Base-by-base conservation (phyloP, 2,797 vertebrate genomes). In the Gymnocypris eckloni region DNA sequence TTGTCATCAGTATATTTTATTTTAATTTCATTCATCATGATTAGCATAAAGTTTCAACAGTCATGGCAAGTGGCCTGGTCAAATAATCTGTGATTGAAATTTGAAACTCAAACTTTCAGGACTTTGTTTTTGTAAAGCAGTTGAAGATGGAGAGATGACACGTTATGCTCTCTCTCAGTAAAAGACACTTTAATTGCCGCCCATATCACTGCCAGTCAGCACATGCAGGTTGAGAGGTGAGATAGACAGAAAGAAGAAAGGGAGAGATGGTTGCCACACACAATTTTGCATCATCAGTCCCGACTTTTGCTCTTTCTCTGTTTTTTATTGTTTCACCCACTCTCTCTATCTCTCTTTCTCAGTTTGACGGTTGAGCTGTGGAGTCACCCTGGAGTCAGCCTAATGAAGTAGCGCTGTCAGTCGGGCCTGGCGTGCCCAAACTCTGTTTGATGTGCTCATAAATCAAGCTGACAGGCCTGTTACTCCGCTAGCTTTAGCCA, bases 401-500 rank as follows among this genome's bases (percentile, higher is more conserved):
- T 97, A 97, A 97, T 97, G 96, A 97, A 96, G 95, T 96, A 95
- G 94, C 93, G 94, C 96, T 96, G 96, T 96, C 95, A 96, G 95
- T 96, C 96, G 91, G 91, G 92, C 93, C 93, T 97, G 96, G 96
- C 96, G 96, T 96, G 93, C 94, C 93, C 92, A 96, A 96, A 96
- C 96, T 96, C 95, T 96, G 95, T 96, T 95, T 98, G 97, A 98
- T 97, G 95, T 96, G 96, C 97, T 97, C 97, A 98, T 99, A 96
- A 95, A 98, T 98, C 98, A 97, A 96, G 94, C 94, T 97, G 97
- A 98, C 95, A 95, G 96, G 64, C 96, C 96, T 96, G 96, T 93
- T 97, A 96, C 95, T 96, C 95, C 93, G 92, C 91, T 96, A 95
- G 96, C 96, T 97, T 97, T 96, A 92, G 94, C 95, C 97, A 94